phyloP scores from a whole-genome alignment of 2,797 vertebrate species.

The Sebastes goodei region DNA sequence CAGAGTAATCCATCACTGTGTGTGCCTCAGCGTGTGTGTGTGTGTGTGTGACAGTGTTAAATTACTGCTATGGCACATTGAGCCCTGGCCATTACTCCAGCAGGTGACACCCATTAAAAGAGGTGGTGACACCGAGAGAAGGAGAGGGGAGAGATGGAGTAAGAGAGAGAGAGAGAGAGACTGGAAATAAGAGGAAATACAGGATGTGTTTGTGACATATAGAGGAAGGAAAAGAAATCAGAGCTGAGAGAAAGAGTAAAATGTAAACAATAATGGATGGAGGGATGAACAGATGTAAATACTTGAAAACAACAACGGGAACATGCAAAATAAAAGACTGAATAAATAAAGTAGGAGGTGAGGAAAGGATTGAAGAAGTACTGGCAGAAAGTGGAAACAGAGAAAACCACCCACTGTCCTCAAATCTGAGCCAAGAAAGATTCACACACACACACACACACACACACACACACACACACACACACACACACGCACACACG shows the following conservation, averaged over 20 bases:
- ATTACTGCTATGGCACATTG: slow-evolving; percentile 79
- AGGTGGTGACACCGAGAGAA: slow-evolving; percentile 64
- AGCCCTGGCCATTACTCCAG: slow-evolving; percentile 76
- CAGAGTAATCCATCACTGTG: slow-evolving; percentile 66
- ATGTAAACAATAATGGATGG: not conserved
- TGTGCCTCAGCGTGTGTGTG: slow-evolving; percentile 20
- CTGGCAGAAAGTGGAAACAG: slow-evolving; percentile 45
- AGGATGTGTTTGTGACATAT: not conserved
- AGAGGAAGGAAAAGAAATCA: not conserved
- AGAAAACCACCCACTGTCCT: slow-evolving; percentile 57
- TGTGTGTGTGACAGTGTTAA: slow-evolving; percentile 75
- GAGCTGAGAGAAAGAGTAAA: not conserved
- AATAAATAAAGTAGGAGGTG: slow-evolving; percentile 12
- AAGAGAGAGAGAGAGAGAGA: not conserved
- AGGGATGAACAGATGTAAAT: not conserved
- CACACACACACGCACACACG: not conserved
- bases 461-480: not conserved
- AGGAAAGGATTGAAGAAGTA: slow-evolving; percentile 12
- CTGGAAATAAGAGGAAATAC: not conserved
- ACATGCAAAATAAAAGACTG: not conserved
- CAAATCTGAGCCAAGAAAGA: slow-evolving; percentile 33
- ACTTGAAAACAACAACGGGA: not conserved
- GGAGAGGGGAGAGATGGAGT: not conserved
- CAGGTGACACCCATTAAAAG: slow-evolving; percentile 78
- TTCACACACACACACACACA: not conserved